Evolutionary conservation across 2,888 invertebrate species (phyloP), one percentile per base, ranked within the genome.

Genomic region (Agonum fuliginosum): DNA sequence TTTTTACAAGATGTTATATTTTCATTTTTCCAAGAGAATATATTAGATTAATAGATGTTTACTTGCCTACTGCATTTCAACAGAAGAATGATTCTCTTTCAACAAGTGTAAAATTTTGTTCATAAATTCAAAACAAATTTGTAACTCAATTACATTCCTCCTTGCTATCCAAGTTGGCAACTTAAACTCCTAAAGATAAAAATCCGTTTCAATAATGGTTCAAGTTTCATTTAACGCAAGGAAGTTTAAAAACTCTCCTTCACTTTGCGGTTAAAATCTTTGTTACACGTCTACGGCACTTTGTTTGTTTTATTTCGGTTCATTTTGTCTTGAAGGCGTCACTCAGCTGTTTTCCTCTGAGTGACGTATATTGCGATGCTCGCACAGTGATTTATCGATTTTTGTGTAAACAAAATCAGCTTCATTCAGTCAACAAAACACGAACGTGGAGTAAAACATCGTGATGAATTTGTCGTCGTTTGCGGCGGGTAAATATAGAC

Each of bases 321-420:
- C 48, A 48, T 48, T 17, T 48, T 48, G 48, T 19, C 19, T 19
- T 19, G 17, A 8, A 48, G 20, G 8, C 46, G 46, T 46, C 46
- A 46, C 46, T 46, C 17, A 17, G 46, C 17, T 17, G 46, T 46
- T 46, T 46, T 46, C 46, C 1, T 17, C 17, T 46, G 17, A 46
- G 14, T 17, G 46, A 46, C 14, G 19, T 37, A 12, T 37, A 37
- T 37, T 37, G 37, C 37, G n/a, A 3, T 12, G 37, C 70, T 70
- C 43, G 14, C 6, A 46, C 70, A 46, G 46, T 4, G 70, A 70
- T 70, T 70, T 70, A 70, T 70, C 43, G 70, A 70, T 70, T 70
- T 46, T 46, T 70, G 14, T 46, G 43, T 14, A 70, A 70, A 43
- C 70, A 20, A 70, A 70, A 70, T 70, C 24, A 24, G 30, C 37